Evolutionary conservation across 2,797 vertebrate species (phyloP).

Genomic region (Salarias fasciatus): DNA sequence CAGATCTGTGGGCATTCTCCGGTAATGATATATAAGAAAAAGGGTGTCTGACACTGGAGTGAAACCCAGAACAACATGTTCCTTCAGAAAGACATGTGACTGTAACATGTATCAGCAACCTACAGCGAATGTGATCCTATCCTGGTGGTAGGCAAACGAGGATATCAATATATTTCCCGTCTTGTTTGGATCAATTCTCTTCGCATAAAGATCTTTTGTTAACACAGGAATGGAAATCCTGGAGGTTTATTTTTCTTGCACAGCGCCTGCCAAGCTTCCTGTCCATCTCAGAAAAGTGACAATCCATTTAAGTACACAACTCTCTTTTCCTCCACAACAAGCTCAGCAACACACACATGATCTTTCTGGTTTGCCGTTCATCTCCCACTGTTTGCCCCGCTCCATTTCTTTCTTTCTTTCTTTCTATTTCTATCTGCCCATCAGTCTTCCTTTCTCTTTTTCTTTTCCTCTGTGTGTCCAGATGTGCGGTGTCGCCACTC

Average conservation of each 20-base stretch:
- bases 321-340: conserved; percentile 15
- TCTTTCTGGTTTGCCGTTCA: conserved; percentile 13
- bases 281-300: conserved; percentile 15
- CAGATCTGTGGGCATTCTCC: conserved; percentile 20
- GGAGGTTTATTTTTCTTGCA: conserved; percentile 24
- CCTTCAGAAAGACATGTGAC: too few species aligned
- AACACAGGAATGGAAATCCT: conserved; percentile 25
- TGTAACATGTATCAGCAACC: too few species aligned
- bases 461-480: conserved; percentile 46
- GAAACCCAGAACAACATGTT: not conserved
- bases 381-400: conserved; percentile 14
- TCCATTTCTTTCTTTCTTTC: not conserved
- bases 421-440: conserved; percentile 22
- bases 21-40: conserved; percentile 15
- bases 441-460: conserved; percentile 19
- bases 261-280: conserved; percentile 10
- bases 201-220: conserved; percentile 26
- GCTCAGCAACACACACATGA: conserved; percentile 18
- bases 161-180: conserved; percentile 20
- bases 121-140: not conserved
- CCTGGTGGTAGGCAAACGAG: not conserved
- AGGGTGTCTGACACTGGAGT: conserved; percentile 1
- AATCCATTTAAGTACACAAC: conserved; percentile 23
- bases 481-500: conserved; percentile 61
- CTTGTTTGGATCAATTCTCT: conserved; percentile 24